phyloP scores from a whole-genome alignment of 2,113 vertebrate genomes.

The Sorex araneus region DNA sequence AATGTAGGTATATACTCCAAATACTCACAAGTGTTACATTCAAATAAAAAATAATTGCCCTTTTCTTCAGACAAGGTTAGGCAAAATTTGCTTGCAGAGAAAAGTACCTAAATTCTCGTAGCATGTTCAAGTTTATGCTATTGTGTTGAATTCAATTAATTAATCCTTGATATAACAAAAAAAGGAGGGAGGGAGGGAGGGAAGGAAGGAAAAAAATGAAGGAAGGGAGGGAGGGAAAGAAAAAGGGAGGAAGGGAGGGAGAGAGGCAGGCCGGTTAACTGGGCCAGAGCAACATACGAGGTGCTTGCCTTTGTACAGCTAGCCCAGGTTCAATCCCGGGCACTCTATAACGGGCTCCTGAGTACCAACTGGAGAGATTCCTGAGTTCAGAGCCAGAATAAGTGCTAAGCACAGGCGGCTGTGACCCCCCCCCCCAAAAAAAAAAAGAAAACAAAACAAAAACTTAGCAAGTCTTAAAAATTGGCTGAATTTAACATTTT shows the following conservation, averaged over 20 bases:
- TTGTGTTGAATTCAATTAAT: conserved; percentile 44
- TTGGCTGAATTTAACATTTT: conserved; percentile 48
- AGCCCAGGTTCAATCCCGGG: too few relatives aligned
- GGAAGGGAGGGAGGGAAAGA: too few relatives aligned
- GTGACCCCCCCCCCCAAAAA: too few relatives aligned
- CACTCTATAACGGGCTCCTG: too few relatives aligned
- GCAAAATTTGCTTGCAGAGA: neutral
- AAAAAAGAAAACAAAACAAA: neutral
- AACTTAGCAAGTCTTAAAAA: conserved; percentile 55
- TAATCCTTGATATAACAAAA: neutral
- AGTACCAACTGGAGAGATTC: too few relatives aligned
- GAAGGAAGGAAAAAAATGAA: too few relatives aligned
- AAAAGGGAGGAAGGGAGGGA: neutral
- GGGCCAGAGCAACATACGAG: too few relatives aligned
- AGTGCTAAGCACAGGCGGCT: too few relatives aligned
- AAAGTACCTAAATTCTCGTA: neutral
- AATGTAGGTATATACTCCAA: neutral
- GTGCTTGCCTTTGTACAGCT: too few relatives aligned
- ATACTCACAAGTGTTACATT: neutral
- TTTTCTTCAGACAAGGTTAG: neutral
- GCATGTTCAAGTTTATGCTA: neutral
- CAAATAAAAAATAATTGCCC: neutral
- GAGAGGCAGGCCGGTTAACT: too few relatives aligned
- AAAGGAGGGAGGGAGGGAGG: too few relatives aligned
- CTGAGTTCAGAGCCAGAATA: too few relatives aligned